phyloP scores from a whole-genome alignment of 2,797 vertebrate species.

The Rhodeus uyekii region DNA sequence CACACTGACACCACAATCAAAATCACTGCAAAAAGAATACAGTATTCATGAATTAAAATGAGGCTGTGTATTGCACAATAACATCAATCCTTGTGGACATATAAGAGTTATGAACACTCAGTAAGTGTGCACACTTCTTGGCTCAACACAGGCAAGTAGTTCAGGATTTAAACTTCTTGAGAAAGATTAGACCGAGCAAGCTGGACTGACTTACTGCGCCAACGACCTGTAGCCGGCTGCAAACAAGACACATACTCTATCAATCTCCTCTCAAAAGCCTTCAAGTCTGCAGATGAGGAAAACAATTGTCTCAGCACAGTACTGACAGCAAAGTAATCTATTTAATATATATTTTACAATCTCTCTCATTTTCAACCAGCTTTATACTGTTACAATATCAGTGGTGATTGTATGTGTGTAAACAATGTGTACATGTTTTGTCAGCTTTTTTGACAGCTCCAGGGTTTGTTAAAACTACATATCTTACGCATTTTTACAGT shows the following conservation, averaged over 20 bases:
- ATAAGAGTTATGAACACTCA: not conserved
- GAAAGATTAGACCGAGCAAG: not conserved
- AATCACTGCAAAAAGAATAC: slow-evolving; percentile 84
- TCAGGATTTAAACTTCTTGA: not conserved
- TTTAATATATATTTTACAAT: not conserved
- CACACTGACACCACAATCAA: slow-evolving; percentile 98
- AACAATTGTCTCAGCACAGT: not conserved
- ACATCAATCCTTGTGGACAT: not conserved
- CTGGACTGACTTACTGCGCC: slow-evolving; percentile 90
- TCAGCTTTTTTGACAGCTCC: not conserved
- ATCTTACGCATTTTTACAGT: not conserved
- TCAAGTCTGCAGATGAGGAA: slow-evolving; percentile 84
- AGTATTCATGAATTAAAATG: not conserved
- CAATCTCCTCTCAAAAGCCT: slow-evolving; percentile 97
- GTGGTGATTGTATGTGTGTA: too few relatives aligned
- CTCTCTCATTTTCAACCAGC: not conserved
- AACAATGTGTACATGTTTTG: too few relatives aligned
- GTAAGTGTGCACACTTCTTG: not conserved
- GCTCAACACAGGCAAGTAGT: not conserved
- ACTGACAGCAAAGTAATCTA: not conserved
- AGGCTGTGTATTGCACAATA: not conserved
- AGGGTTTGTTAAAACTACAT: not conserved
- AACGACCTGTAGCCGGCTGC: slow-evolving; percentile 97
- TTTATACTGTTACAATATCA: not conserved
- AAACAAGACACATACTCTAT: slow-evolving; percentile 98